Evolutionary conservation across 2,797 vertebrate species (phyloP).

Genomic region (Gymnoscopelus braueri): DNA sequence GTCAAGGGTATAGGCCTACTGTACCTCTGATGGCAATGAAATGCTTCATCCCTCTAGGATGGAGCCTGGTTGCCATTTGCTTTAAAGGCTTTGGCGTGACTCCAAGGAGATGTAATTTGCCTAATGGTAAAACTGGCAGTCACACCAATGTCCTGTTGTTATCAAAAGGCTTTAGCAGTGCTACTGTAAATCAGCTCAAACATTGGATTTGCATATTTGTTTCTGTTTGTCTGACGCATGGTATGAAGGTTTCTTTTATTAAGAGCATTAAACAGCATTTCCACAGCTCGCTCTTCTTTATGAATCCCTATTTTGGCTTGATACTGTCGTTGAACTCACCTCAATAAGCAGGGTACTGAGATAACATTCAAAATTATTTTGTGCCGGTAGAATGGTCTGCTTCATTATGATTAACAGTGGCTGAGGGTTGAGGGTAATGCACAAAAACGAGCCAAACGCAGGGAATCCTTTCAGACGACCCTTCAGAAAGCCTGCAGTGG

Average conservation of each 20-base stretch:
- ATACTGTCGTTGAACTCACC: background rate
- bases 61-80: slow-evolving; percentile 38
- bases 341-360: background rate
- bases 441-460: background rate
- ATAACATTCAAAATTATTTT: background rate
- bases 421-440: background rate
- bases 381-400: background rate
- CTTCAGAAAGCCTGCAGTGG: slow-evolving; percentile 27
- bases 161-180: slow-evolving; percentile 59
- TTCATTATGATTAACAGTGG: background rate
- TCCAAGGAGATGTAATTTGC: slow-evolving; percentile 74
- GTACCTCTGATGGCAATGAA: slow-evolving; percentile 59
- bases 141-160: slow-evolving; percentile 40
- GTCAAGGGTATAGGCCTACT: slow-evolving; percentile 46
- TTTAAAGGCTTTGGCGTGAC: slow-evolving; percentile 61
- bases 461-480: slow-evolving; percentile 15
- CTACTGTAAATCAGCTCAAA: slow-evolving; percentile 35
- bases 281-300: no score
- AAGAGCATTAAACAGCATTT: no score
- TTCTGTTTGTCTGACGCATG: slow-evolving; percentile 11
- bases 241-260: no score
- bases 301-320: background rate
- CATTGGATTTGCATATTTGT: slow-evolving; percentile 23
- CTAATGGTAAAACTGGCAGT: slow-evolving; percentile 73
- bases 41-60: slow-evolving; percentile 42